Evolutionary conservation across 2,797 vertebrate species (phyloP), one percentile per base, ranked within the genome.

Genomic region (Catostomus latipinnis): DNA sequence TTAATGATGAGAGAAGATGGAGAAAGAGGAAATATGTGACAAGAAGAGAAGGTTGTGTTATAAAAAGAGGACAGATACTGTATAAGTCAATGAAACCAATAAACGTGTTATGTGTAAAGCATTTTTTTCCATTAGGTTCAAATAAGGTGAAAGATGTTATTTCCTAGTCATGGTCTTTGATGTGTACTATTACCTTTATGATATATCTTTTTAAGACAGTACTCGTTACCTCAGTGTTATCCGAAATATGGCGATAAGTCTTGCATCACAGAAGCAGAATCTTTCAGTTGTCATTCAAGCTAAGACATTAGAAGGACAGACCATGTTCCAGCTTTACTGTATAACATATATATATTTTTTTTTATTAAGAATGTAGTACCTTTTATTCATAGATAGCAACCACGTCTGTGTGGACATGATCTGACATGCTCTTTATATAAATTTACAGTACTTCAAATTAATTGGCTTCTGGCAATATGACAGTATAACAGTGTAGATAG

Each of bases 181-280:
- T 60, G 16, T 60, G 8, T 60, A 18, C 8, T 60, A 22, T 60
- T 60, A n/a, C 6, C 14, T 58, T 12, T 53, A 34, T 34, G 34
- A 34, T 53, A 53, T 12, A 53, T 53, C 5, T 11, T 54, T 54
- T 54, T 13, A 54, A 54, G 12, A 54, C 71, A 50, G 9, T 73
- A 49, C 12, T 16, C 0, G 6, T 50, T 56, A 71, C n/a, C 56
- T 71, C 14, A 48, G 54, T 74, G 13, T 16, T 34, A 34, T 34
- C 34, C 4, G 60, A 74, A 74, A 74, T 74, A 65, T 65, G n/a
- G 8, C 11, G 22, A 66, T 46, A 66, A 66, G 52, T 54, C 34
- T 75, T 75, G 61, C 61, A 4, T 74, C 60, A 65, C 34, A 0
- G 50, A 56, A 56, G 10, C 11, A 66, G 66, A 66, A 66, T 75